A percentile compares a stretch with the other conserved stretches of the same genome.
Evolutionary conservation across 2,113 vertebrate genomes (phyloP).

Genomic region (Apteryx mantelli): DNA sequence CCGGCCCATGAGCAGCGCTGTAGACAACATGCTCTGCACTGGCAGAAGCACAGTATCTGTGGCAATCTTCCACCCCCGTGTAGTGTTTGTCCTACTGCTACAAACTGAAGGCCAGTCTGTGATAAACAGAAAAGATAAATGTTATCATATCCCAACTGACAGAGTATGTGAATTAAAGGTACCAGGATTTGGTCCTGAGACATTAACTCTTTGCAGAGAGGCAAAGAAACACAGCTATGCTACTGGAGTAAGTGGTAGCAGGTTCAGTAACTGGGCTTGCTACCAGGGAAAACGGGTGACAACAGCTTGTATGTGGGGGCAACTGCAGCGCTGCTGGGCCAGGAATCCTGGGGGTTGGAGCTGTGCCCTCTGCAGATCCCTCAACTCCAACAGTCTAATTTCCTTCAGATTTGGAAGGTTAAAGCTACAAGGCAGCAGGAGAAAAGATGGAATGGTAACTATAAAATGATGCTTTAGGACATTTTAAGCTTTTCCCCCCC

Average conservation of each 20-base stretch:
- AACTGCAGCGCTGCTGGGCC: neutral
- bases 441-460: neutral
- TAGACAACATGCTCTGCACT: fast-evolving
- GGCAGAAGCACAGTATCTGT: neutral
- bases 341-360: neutral
- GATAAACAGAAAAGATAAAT: neutral
- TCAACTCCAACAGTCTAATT: neutral
- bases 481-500: neutral
- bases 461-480: neutral
- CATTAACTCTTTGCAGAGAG: neutral
- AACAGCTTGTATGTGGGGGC: neutral
- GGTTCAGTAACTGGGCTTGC: neutral
- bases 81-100: neutral
- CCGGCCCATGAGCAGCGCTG: neutral
- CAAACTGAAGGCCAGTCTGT: neutral
- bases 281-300: neutral
- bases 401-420: neutral
- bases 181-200: neutral
- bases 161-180: neutral
- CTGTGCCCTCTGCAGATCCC: neutral
- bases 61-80: neutral
- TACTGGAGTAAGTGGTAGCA: neutral
- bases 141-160: neutral
- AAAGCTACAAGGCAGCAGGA: neutral
- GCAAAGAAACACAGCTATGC: neutral